Base-by-base conservation (phyloP, 2,888 invertebrate genomes). In the Nemotelus pantherinus region DNA sequence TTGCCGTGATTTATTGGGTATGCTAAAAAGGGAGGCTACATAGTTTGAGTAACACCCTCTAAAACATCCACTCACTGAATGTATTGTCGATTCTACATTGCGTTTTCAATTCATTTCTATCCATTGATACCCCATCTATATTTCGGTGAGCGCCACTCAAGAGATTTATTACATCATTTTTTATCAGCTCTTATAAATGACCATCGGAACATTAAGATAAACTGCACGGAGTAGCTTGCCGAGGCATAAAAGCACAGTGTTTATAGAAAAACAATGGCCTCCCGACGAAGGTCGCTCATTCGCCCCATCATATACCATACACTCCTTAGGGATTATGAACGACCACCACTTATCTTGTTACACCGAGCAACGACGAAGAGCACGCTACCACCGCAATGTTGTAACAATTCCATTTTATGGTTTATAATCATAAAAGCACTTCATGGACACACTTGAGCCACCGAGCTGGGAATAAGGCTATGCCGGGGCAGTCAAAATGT, bases 151-250 rank as follows among this genome's bases (percentile, higher is more conserved):
- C 64, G 64, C 45, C 48, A 44, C 48, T 43, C 55, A n/a, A 48
- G 65, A 77, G 79, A 79, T 79, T 79, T 79, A 79, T 79, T 79
- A 72, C 65, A 68, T 70, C 75, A 77, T 77, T 79, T 79, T 79
- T 79, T 79, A 77, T 79, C 77, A 77, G 77, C 68, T 79, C 77
- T 63, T 75, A 77, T 79, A 79, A 79, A 79, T 77, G 77, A 70
- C 79, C 75, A 79, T 79, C 77, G 58, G 43, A 64, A 75, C 77
- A 77, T 77, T 77, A 79, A 79, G 79, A 79, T 79, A 79, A 79
- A 79, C 44, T 41, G 47, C 44, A 10, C 45, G 64, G 39, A 50
- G n/a, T 5, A 39, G 9, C 64, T 75, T 55, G n/a, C 45, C 48
- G 10, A 9, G 9, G 10, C 7, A 53, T 50, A 43, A 48, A 44